phyloP scores from a whole-genome alignment of 2,888 invertebrate genomes.

The Acleris cristana region DNA sequence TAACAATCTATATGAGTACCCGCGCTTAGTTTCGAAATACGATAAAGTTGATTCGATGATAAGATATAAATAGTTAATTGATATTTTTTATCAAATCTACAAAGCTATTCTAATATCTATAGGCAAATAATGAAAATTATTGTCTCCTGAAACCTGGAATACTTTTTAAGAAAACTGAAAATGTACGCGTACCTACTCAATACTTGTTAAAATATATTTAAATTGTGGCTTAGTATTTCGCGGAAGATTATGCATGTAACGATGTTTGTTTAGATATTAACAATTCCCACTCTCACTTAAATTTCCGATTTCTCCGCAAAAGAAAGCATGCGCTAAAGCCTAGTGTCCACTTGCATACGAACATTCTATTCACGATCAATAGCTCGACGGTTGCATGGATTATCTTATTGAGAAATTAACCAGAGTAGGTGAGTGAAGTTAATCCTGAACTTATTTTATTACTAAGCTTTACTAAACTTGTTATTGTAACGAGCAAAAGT shows the following conservation, averaged over 20 bases:
- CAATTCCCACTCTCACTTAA: slow-evolving; percentile 50
- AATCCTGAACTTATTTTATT: slow-evolving; percentile 2
- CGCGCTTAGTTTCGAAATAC: neutral
- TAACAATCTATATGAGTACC: neutral
- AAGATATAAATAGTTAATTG: slow-evolving; percentile 2
- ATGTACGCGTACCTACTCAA: no score
- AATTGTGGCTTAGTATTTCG: slow-evolving; percentile 4
- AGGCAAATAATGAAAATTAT: no score
- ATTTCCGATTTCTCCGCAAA: slow-evolving; percentile 51
- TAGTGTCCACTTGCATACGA: slow-evolving; percentile 31
- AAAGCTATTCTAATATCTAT: slow-evolving; percentile 1
- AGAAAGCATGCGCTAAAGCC: slow-evolving; percentile 42
- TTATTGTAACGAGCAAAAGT: no score
- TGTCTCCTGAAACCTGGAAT: neutral
- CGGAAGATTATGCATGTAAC: slow-evolving; percentile 13
- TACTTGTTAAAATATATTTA: no score
- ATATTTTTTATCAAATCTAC: slow-evolving; percentile 14
- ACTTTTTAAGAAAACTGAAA: neutral
- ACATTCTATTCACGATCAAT: slow-evolving; percentile 16
- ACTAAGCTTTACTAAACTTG: neutral
- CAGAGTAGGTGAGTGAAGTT: slow-evolving; percentile 5
- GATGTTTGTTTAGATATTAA: slow-evolving; percentile 38
- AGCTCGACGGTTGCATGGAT: slow-evolving; percentile 19
- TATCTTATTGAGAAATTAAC: slow-evolving; percentile 7
- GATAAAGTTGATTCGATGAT: slow-evolving; percentile 17